Base-by-base conservation (phyloP, 2,888 invertebrate species). In the Euclidia mi region DNA sequence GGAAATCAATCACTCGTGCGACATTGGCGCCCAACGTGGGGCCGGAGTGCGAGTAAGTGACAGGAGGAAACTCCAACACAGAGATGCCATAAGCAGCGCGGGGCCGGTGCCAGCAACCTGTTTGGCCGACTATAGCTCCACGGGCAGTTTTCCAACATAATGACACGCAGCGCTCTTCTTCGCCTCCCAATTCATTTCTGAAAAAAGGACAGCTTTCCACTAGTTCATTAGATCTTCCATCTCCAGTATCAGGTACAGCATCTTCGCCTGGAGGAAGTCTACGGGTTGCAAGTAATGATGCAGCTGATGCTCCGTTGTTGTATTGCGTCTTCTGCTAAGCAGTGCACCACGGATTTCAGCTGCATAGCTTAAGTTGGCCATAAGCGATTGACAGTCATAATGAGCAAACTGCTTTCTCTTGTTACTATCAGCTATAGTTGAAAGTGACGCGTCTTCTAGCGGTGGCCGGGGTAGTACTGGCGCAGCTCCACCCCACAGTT, bases 131-230 rank as follows among this genome's bases (percentile, higher is more conserved):
- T 37, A 93, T 88, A 10, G 89, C 87, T 1, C 91, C 93, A 18
- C 87, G 90, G 28, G 92, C 88, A 0, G 94, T 94, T 10, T 95
- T 94, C 79, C 92, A 95, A 59, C 97, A 97, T 47, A 98, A 91
- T 61, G 97, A 97, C 15, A 98, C 97, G 71, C 97, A 96, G 42
- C 98, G 95, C 85, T 98, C 98, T 78, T 97, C 97, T 90, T 98
- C 98, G 18, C 98, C 98, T 48, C 98, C 98, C 52, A 98, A 95
- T 93, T 99, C 98, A 94, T 98, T 98, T 28, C 98, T 96, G 89
- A 98, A 99, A 88, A 97, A 98, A n/a, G 98, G 98, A 89, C 98
- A 99, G 79, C 97, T 97, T 71, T 98, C 96, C 57, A 98, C 94
- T 31, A 98, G 94, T 62, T 98, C 97, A 92, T 98, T 98, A 55